phyloP scores from a whole-genome alignment of 2,113 vertebrate genomes.

The Paralichthys olivaceus region DNA sequence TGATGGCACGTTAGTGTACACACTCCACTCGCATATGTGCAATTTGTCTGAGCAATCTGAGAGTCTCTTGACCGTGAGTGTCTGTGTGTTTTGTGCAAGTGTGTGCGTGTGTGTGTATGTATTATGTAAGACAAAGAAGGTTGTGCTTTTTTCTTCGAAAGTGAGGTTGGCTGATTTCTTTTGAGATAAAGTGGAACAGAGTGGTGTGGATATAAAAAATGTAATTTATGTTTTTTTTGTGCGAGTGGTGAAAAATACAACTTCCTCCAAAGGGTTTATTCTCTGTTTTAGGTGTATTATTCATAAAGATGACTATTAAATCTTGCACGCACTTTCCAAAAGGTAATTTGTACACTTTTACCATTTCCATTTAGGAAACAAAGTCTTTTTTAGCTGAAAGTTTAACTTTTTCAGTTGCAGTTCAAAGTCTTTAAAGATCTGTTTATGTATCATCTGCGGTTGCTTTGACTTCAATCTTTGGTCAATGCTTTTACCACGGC shows the following conservation, averaged over 20 bases:
- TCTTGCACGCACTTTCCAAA: background rate
- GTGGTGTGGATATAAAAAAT: background rate
- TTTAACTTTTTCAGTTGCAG: background rate
- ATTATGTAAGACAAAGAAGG: background rate
- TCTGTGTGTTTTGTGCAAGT: conserved; percentile 1
- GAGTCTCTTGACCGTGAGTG: conserved; percentile 34
- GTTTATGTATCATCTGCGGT: background rate
- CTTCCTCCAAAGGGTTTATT: background rate
- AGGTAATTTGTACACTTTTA: background rate
- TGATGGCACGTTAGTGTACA: conserved; percentile 34
- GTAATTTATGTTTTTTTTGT: background rate
- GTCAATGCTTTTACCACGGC: conserved; percentile 35
- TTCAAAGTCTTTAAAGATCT: background rate
- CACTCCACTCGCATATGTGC: conserved; percentile 33
- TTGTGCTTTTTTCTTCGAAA: background rate
- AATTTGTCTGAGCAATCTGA: conserved; percentile 43
- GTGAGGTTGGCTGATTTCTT: background rate
- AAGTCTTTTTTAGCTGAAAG: background rate
- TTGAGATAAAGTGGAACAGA: background rate
- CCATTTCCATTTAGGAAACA: background rate
- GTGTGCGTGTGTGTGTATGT: background rate
- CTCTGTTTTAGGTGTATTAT: background rate
- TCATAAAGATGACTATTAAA: conserved; percentile 6
- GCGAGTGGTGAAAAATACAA: background rate
- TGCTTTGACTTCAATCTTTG: background rate